A percentile compares a stretch with the other conserved stretches of the same genome.
Conservation (phyloP, 2,888 invertebrate genomes). For the Tupiocoris notatus region DNA sequence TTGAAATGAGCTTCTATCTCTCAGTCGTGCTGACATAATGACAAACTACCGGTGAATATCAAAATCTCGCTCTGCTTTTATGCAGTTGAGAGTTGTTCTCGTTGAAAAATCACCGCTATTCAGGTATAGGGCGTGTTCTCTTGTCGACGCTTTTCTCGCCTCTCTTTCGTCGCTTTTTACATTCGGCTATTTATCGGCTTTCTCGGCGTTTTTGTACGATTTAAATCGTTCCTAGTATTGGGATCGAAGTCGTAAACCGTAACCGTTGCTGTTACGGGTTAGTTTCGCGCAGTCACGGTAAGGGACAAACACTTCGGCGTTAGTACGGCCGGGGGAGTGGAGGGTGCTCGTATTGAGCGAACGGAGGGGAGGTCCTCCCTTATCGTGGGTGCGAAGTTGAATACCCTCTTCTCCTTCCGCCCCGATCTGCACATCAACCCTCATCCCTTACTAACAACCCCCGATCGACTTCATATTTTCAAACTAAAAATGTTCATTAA, state of each 20-base stretch:
- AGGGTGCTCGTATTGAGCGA: conserved; percentile 36
- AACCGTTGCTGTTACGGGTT: not conserved
- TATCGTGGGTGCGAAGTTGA: conserved; percentile 39
- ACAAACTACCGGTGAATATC: not conserved
- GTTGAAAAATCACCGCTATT: not conserved
- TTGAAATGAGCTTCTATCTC: not conserved
- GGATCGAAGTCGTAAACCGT: too few relatives aligned
- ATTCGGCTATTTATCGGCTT: not conserved
- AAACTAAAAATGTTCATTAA: not conserved
- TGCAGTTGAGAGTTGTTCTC: not conserved
- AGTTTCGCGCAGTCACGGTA: not conserved
- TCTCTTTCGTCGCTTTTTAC: not conserved
- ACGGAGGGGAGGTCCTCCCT: conserved; percentile 1
- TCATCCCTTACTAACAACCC: not conserved
- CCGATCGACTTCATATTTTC: not conserved
- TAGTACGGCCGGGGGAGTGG: not conserved
- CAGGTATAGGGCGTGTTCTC: not conserved
- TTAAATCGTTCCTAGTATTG: too few relatives aligned
- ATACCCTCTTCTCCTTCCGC: not conserved
- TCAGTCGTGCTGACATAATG: not conserved
- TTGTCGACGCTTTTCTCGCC: not conserved
- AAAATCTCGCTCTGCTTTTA: not conserved
- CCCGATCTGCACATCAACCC: not conserved
- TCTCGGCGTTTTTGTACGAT: not conserved
- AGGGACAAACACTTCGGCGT: not conserved